These are phyloP conservation scores for Proales similis DNA, from an alignment of 1,140 invertebrate genomes.

Conservation along the genomic window DNA sequence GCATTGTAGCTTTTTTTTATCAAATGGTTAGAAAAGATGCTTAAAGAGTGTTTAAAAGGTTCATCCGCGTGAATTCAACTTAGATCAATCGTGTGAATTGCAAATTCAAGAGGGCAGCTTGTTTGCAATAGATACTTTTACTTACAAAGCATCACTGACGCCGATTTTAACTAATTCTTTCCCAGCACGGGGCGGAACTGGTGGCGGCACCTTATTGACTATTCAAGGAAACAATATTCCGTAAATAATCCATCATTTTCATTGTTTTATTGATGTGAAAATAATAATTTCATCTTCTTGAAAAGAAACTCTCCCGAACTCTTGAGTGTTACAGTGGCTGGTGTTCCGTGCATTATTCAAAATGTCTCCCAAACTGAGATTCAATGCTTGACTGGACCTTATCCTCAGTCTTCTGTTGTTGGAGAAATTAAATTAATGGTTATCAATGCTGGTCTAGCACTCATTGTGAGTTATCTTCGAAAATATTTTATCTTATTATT, in stretches of 20 bases:
- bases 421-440: conserved; percentile 4
- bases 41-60: conserved; percentile 3
- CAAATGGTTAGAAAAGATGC: neutral
- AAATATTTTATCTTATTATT: neutral
- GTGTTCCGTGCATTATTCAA: conserved; percentile 8
- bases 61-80: neutral
- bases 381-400: conserved; percentile 23
- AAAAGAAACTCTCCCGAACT: conserved; percentile 32
- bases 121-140: neutral
- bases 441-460: neutral
- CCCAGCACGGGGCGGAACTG: conserved; percentile 40
- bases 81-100: conserved; percentile 9
- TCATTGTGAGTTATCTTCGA: conserved; percentile 3
- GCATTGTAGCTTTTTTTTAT: conserved; percentile 29
- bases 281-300: conserved; percentile 18
- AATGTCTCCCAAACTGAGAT: neutral
- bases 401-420: neutral
- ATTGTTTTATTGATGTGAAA: conserved; percentile 40
- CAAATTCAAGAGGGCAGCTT: neutral
- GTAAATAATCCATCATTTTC: conserved; percentile 6
- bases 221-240: conserved; percentile 42
- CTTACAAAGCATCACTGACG: conserved; percentile 23
- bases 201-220: conserved; percentile 41
- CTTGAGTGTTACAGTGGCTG: conserved; percentile 17
- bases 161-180: conserved; percentile 38